Evolutionary conservation across 2,113 vertebrate species (phyloP).

Genomic region (Lagopus muta): DNA sequence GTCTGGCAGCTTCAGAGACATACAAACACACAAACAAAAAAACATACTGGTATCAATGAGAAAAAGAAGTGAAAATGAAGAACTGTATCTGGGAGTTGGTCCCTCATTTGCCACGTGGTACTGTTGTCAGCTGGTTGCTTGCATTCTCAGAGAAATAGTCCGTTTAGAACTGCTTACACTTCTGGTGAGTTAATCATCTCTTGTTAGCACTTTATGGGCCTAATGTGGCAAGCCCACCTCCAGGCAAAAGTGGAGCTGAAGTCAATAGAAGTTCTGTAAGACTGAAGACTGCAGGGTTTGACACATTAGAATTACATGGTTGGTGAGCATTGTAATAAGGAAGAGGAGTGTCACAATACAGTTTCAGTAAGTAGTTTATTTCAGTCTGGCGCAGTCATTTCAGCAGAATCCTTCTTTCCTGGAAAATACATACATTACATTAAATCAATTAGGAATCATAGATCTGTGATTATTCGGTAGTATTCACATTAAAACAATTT

Average conservation of each 20-base stretch:
- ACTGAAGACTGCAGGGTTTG: not conserved
- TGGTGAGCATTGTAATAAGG: constrained; percentile 19
- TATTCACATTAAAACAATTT: constrained; percentile 54
- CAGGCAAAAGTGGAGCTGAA: not conserved
- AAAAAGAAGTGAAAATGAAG: not conserved
- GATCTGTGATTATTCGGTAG: constrained; percentile 43
- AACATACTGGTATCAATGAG: not conserved
- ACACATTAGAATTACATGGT: constrained; percentile 37
- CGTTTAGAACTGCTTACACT: not conserved
- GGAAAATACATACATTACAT: constrained; percentile 29
- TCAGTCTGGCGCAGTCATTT: not conserved
- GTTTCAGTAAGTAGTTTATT: constrained; percentile 35
- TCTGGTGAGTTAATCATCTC: constrained; percentile 13
- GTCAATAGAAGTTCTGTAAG: not conserved
- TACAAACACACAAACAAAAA: too few relatives aligned
- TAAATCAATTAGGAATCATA: constrained; percentile 54
- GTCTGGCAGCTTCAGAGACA: not conserved
- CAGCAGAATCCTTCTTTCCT: not conserved
- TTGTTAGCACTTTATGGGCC: not conserved
- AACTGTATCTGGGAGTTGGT: not conserved
- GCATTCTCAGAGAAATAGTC: not conserved
- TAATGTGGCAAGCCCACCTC: not conserved
- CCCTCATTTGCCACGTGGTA: not conserved
- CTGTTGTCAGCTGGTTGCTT: not conserved
- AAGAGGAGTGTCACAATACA: constrained; percentile 36